Evolutionary conservation across 2,797 vertebrate genomes (phyloP).

Genomic region (Tragopan temminckii): DNA sequence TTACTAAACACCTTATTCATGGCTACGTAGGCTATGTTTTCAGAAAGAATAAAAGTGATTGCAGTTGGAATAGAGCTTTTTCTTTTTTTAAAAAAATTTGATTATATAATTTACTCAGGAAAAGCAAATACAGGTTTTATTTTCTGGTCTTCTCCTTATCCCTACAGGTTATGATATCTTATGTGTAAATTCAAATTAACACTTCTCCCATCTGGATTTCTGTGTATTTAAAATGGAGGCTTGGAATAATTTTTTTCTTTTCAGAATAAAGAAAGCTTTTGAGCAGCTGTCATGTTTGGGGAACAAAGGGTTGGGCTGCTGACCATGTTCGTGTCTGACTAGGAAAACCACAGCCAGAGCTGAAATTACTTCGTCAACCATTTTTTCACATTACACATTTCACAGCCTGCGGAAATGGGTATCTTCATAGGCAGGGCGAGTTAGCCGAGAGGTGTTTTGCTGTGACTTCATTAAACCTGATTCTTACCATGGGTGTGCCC

Average conservation of each 20-base stretch:
- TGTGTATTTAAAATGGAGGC: constrained; percentile 1
- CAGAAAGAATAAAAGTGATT: neutral
- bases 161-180: neutral
- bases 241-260: neutral
- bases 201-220: constrained; percentile 40
- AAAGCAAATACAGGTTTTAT: neutral
- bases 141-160: constrained; percentile 5
- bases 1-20: neutral
- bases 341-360: neutral
- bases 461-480: neutral
- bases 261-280: neutral
- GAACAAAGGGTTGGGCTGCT: neutral
- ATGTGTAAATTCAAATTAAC: constrained; percentile 41
- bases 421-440: neutral
- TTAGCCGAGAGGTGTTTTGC: neutral
- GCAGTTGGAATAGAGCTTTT: neutral
- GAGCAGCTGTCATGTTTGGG: neutral
- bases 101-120: neutral
- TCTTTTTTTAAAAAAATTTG: neutral
- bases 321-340: neutral
- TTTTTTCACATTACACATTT: neutral
- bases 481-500: neutral
- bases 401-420: fast-evolving
- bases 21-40: neutral
- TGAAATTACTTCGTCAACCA: neutral